phyloP scores from a whole-genome alignment of 2,888 invertebrate species.

The Tholera decimalis region DNA sequence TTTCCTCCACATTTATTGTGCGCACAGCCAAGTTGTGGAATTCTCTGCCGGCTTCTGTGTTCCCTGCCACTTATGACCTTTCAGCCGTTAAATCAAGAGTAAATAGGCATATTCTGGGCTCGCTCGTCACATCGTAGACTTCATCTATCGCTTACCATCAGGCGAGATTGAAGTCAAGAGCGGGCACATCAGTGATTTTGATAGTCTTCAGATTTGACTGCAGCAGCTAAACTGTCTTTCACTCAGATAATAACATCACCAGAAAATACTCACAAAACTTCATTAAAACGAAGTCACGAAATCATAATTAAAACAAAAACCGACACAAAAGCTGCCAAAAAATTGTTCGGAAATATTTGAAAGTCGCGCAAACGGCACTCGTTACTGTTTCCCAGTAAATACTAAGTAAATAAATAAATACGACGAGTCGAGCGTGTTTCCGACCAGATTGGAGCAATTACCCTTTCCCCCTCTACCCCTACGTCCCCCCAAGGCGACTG shows the following conservation, averaged over 20 bases:
- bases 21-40: no score
- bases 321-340: constrained; percentile 60
- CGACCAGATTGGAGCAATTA: constrained; percentile 88
- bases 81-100: no score
- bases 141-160: no score
- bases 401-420: constrained; percentile 91
- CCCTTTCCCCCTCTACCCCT: constrained; percentile 32
- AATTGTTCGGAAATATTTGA: constrained; percentile 59
- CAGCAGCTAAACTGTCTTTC: background rate
- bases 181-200: background rate
- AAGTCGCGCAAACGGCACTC: constrained; percentile 68
- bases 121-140: no score
- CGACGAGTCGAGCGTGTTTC: constrained; percentile 83
- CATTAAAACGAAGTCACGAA: constrained; percentile 59
- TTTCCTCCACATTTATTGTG: no score
- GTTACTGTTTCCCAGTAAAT: constrained; percentile 86
- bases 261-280: constrained; percentile 31
- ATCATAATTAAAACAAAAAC: constrained; percentile 63
- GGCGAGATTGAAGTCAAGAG: no score
- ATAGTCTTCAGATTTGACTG: background rate
- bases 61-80: no score
- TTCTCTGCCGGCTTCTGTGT: no score
- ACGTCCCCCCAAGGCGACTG: constrained; percentile 44
- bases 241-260: background rate
- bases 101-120: no score